Evolutionary conservation across 2,113 vertebrate genomes (phyloP).

Genomic region (Castor canadensis): DNA sequence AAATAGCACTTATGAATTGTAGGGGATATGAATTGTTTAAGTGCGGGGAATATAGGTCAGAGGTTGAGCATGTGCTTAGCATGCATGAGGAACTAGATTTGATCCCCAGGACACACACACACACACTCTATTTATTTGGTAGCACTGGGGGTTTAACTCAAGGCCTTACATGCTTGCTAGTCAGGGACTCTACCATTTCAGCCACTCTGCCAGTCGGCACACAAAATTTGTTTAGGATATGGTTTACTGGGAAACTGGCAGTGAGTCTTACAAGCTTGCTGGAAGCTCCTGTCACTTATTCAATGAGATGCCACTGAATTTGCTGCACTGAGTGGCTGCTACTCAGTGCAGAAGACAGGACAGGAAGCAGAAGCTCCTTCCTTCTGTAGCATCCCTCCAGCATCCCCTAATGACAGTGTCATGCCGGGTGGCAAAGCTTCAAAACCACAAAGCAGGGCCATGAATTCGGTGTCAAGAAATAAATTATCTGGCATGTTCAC

Average conservation of each 20-base stretch:
- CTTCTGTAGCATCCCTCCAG: neutral
- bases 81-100: neutral
- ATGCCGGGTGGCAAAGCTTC: neutral
- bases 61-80: neutral
- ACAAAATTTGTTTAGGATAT: too few relatives aligned
- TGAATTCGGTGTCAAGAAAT: too few relatives aligned
- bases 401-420: neutral
- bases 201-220: too few relatives aligned
- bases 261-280: neutral
- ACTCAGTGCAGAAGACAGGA: neutral
- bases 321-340: neutral
- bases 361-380: neutral
- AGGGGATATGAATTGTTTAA: neutral
- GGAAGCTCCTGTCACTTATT: neutral
- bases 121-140: too few relatives aligned
- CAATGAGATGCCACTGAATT: neutral
- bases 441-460: neutral
- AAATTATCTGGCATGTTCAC: neutral
- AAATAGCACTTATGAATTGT: neutral
- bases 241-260: neutral
- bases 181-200: too few relatives aligned
- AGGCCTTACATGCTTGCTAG: too few relatives aligned
- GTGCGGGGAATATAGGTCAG: neutral
- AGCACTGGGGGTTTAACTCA: too few relatives aligned
- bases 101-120: neutral